Base-by-base conservation (phyloP, 2,797 vertebrate genomes). In the Myiotriccus ornatus region DNA sequence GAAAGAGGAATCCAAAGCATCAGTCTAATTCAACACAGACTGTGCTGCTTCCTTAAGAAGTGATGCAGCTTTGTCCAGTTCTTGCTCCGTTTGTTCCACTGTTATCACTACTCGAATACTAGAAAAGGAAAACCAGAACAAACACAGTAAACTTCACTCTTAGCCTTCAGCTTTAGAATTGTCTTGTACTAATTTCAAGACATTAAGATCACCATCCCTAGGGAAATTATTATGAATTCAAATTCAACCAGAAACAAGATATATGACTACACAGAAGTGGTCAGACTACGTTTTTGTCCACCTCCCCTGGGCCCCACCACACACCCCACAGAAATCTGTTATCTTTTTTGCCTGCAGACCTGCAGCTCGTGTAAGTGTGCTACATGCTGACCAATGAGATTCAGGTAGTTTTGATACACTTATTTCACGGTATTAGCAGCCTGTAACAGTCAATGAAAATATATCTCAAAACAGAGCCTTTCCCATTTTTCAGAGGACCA, bases 71-170 rank as follows among this genome's bases (percentile, higher is more conserved):
- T 95, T 98, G 89, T 98, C 97, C 94, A 99, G 97, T 64, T 99
- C 99, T 73, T 99, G 97, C 30, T 98, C 98, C 3, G 98, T 99
- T 90, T 99, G 99, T 93, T 99, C 98, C 46, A 99, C 93, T 9
- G 99, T 99, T 89, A 99, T 90, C 90, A 99, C 98, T 79, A 99
- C 98, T 79, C 99, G 97, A 95, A 99, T 98, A 93, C 99, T 99
- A 97, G 52, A 92, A 96, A 96, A 49, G 93, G 41, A 46, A 96
- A 93, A 90, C 16, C 76, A 91, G 50, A 93, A 95, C 7, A 93
- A 10, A 76, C 4, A 73, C 1, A 60, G 50, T 30, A 71, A 65
- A 60, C 27, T 37, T 83, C n/a, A 78, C 8, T 78, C 35, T 35
- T 56, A 50, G 46, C 4, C 39, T 78, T 71, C 28, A 39, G 9